A percentile compares a stretch with the other conserved stretches of the same genome.
phyloP scores from a whole-genome alignment of 1,140 invertebrate genomes.

The Drosophila rhopaloa region DNA sequence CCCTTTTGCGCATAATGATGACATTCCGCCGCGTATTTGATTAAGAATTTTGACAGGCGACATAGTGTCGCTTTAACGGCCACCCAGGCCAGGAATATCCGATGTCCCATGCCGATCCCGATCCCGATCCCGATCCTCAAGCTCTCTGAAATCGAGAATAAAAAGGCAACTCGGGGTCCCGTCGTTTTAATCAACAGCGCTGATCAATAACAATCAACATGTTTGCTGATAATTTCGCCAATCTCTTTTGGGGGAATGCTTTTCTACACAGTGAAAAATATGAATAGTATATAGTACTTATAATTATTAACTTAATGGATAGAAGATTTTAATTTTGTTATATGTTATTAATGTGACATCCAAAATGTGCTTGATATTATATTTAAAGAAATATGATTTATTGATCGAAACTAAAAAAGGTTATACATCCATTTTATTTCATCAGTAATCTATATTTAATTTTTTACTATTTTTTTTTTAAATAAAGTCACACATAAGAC shows the following conservation, averaged over 20 bases:
- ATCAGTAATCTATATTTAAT: no score
- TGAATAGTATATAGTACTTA: no score
- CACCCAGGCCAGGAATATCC: slow-evolving; percentile 79
- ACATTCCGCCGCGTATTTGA: slow-evolving; percentile 82
- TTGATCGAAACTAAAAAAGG: no score
- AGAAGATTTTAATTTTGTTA: no score
- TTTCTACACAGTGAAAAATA: slow-evolving; percentile 9
- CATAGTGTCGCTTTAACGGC: slow-evolving; percentile 82
- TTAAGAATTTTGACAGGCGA: slow-evolving; percentile 84
- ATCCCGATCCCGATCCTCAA: not conserved
- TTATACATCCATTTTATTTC: no score
- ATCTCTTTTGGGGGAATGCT: slow-evolving; percentile 30
- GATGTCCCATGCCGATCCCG: slow-evolving; percentile 41
- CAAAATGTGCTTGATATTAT: no score
- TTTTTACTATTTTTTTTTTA: no score
- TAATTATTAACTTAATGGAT: no score
- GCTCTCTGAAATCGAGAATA: slow-evolving; percentile 33
- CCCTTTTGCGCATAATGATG: slow-evolving; percentile 77
- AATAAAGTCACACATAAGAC: no score
- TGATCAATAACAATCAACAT: slow-evolving; percentile 84
- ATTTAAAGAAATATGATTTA: no score
- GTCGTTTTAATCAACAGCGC: slow-evolving; percentile 79
- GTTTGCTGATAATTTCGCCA: slow-evolving; percentile 78
- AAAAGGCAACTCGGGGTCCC: slow-evolving; percentile 30
- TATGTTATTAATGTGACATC: no score